Evolutionary conservation across 2,888 invertebrate species (phyloP).

Genomic region (Philonicus albiceps): DNA sequence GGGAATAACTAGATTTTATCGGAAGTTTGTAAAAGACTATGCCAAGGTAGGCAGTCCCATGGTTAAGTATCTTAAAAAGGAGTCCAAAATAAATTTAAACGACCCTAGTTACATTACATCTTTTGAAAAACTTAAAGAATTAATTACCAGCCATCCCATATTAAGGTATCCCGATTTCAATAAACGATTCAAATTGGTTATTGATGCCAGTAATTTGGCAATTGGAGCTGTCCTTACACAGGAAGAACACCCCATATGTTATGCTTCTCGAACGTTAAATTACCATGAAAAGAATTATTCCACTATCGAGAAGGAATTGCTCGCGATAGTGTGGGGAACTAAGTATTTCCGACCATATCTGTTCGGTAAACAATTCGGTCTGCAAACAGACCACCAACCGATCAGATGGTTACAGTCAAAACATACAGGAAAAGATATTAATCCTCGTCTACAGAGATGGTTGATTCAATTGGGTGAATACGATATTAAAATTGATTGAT

Average conservation of each 20-base stretch:
- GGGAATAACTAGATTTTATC: neutral
- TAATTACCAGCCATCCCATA: neutral
- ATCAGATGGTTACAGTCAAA: slow-evolving; percentile 22
- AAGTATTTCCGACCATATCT: slow-evolving; percentile 45
- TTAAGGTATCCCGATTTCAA: slow-evolving; percentile 16
- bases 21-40: slow-evolving; percentile 21
- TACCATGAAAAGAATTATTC: slow-evolving; percentile 51
- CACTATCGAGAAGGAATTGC: slow-evolving; percentile 56
- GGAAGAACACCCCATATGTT: slow-evolving; percentile 52
- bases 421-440: slow-evolving; percentile 17
- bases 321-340: slow-evolving; percentile 54
- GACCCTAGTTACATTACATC: slow-evolving; percentile 2
- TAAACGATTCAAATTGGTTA: slow-evolving; percentile 19
- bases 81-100: neutral
- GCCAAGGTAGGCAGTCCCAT: neutral
- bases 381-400: slow-evolving; percentile 27
- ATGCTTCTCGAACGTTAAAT: slow-evolving; percentile 53
- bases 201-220: neutral
- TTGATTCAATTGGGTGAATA: neutral
- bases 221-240: slow-evolving; percentile 51
- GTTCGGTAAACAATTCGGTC: slow-evolving; percentile 26
- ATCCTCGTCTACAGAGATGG: slow-evolving; percentile 14
- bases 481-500: slow-evolving; percentile 9
- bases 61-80: slow-evolving; percentile 5
- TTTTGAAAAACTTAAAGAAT: slow-evolving; percentile 14